These are phyloP conservation scores for Chlorops oryzae DNA, from an alignment of 1,140 invertebrate species.

Conservation along the genomic window DNA sequence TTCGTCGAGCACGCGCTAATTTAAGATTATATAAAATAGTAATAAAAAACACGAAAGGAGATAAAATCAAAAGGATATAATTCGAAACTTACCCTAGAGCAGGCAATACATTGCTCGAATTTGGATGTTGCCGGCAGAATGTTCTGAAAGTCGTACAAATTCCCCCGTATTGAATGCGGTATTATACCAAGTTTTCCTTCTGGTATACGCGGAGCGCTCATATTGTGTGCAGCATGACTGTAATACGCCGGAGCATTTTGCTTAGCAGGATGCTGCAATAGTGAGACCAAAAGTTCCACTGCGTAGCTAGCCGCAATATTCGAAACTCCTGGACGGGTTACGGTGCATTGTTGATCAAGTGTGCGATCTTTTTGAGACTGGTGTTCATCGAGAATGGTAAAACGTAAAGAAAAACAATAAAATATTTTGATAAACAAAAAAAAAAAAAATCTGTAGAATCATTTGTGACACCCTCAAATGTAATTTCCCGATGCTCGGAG, in stretches of 20 bases:
- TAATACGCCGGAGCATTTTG: slow-evolving; percentile 59
- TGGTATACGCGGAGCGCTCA: slow-evolving; percentile 19
- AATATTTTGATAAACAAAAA: neutral
- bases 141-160: slow-evolving; percentile 72
- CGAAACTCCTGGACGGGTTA: slow-evolving; percentile 90
- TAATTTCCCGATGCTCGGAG: no score
- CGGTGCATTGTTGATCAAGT: slow-evolving; percentile 97
- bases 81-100: slow-evolving; percentile 55
- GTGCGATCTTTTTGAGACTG: slow-evolving; percentile 89
- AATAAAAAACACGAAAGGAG: neutral
- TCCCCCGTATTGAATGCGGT: slow-evolving; percentile 92
- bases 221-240: slow-evolving; percentile 32
- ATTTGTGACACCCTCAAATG: no score
- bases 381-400: no score
- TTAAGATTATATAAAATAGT: slow-evolving; percentile 5
- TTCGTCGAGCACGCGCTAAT: slow-evolving; percentile 28
- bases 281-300: slow-evolving; percentile 81
- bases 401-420: slow-evolving; percentile 9
- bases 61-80: neutral
- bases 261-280: slow-evolving; percentile 79
- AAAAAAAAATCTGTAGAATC: no score
- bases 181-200: slow-evolving; percentile 73
- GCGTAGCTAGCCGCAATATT: slow-evolving; percentile 85
- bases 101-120: slow-evolving; percentile 89
- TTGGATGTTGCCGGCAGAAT: slow-evolving; percentile 74